A percentile compares a stretch with the other conserved stretches of the same genome.
These are phyloP conservation scores for Ginglymostoma cirratum DNA, from an alignment of 2,113 vertebrate species.

Conservation along the genomic window DNA sequence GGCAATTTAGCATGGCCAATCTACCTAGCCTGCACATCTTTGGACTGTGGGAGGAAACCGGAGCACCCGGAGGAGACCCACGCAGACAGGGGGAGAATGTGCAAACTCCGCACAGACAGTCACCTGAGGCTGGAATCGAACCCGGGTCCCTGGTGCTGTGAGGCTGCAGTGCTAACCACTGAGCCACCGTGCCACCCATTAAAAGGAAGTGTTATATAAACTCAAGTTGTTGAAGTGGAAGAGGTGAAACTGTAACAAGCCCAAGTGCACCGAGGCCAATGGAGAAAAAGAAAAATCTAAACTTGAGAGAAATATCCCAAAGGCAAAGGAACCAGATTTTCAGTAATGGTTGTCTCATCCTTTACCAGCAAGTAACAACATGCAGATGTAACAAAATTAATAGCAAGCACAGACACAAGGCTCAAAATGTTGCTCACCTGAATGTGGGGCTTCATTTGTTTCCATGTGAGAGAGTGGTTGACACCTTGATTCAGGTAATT, in stretches of 20 bases:
- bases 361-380: neutral
- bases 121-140: too few species aligned
- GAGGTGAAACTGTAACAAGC: neutral
- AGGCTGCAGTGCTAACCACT: too few species aligned
- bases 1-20: too few species aligned
- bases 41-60: too few species aligned
- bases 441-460: constrained; percentile 90
- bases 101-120: too few species aligned
- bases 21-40: too few species aligned
- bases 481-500: constrained; percentile 84
- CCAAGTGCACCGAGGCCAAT: neutral
- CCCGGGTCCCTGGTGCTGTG: too few species aligned
- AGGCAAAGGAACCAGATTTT: neutral
- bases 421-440: constrained; percentile 61
- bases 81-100: too few species aligned
- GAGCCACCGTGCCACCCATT: too few species aligned
- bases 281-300: neutral
- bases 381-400: neutral
- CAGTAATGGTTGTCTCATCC: neutral
- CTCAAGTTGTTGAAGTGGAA: neutral
- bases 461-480: constrained; percentile 88
- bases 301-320: neutral
- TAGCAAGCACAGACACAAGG: neutral
- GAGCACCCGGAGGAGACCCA: too few species aligned
- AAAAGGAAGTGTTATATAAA: neutral